A percentile compares a stretch with the other conserved stretches of the same genome.
These are phyloP conservation scores for Drosophila virilis DNA, from an alignment of 1,140 invertebrate genomes.

Conservation along the genomic window DNA sequence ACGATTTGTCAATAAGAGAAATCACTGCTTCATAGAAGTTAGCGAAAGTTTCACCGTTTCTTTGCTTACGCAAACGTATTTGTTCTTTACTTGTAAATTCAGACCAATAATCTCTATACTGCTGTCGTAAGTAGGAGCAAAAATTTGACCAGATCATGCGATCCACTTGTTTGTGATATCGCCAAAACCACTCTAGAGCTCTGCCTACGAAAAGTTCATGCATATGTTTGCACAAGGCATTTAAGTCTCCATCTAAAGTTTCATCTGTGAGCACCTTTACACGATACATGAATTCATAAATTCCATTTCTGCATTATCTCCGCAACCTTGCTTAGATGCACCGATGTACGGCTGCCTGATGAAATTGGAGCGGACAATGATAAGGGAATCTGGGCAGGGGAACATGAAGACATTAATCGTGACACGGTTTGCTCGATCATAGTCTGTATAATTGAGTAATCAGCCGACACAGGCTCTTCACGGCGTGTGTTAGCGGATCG, in stretches of 20 bases:
- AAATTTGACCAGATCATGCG: conserved; percentile 2
- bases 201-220: neutral
- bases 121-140: neutral
- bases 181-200: neutral
- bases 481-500: no score
- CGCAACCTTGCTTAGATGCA: no score
- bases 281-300: neutral
- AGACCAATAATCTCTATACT: conserved; percentile 23
- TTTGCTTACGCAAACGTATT: conserved; percentile 12
- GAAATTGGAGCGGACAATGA: no score
- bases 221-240: neutral
- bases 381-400: no score
- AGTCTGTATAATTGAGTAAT: no score
- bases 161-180: conserved; percentile 16
- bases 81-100: conserved; percentile 23
- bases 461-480: no score
- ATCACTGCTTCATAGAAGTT: neutral
- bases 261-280: no score
- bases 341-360: no score
- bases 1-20: neutral
- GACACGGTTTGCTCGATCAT: no score
- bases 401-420: no score
- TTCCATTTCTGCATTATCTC: no score
- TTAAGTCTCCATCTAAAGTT: neutral
- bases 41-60: neutral